phyloP scores from a whole-genome alignment of 2,797 vertebrate species.

The Rallus crepitans region DNA sequence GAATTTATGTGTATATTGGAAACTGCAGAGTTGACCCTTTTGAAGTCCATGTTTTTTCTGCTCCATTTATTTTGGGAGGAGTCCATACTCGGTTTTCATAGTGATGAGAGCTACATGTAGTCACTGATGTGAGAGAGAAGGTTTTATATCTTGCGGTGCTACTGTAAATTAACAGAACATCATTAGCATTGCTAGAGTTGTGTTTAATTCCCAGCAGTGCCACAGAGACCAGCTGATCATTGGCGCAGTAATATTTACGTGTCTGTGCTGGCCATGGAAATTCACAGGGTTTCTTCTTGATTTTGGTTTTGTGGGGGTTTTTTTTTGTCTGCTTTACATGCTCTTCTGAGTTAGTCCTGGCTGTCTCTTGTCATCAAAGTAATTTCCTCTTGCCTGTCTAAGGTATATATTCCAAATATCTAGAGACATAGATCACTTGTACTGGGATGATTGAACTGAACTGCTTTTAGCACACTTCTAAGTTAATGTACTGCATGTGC shows the following conservation, averaged over 20 bases:
- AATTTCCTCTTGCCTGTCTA: neutral
- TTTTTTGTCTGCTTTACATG: neutral
- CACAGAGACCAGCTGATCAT: neutral
- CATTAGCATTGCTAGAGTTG: neutral
- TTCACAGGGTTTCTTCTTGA: neutral
- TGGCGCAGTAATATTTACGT: neutral
- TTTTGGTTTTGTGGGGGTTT: neutral
- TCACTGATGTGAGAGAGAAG: neutral
- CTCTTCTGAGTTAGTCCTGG: neutral
- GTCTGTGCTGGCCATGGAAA: neutral
- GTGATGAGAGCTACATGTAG: neutral
- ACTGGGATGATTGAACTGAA: neutral
- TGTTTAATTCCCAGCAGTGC: neutral
- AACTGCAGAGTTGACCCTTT: slow-evolving; percentile 14
- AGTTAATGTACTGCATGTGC: neutral
- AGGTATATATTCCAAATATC: neutral
- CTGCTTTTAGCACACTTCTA: neutral
- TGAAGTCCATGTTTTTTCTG: slow-evolving; percentile 3
- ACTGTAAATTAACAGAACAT: slow-evolving; percentile 22
- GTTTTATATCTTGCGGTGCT: neutral
- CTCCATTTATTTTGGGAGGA: slow-evolving; percentile 34
- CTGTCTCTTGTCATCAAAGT: neutral
- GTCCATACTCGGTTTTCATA: neutral
- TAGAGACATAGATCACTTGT: neutral
- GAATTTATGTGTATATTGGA: neutral